Percentiles rank a stretch among this genome's conserved stretches.
Evolutionary conservation across 1,140 invertebrate genomes (phyloP).

Genomic region (Pemphigus obesinymphae): DNA sequence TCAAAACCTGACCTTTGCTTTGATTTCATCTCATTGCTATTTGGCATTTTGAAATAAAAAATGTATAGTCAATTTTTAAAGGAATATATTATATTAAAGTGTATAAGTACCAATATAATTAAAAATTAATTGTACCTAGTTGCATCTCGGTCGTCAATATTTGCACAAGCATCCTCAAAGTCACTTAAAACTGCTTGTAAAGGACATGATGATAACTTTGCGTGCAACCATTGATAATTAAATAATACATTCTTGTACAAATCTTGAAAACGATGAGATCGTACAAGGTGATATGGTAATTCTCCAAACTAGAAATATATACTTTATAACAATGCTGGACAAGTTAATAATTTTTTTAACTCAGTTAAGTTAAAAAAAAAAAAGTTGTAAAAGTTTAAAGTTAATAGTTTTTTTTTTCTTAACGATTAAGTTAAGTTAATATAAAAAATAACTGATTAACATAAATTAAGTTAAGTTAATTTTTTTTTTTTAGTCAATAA

Average conservation of each 20-base stretch:
- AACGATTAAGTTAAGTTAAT: no score
- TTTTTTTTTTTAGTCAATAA: no score
- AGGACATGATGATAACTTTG: constrained; percentile 90
- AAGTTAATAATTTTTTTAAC: no score
- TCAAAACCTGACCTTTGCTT: constrained; percentile 30
- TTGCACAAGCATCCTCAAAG: constrained; percentile 87
- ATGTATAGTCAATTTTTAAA: not conserved
- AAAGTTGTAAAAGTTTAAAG: no score
- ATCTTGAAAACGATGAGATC: constrained; percentile 85
- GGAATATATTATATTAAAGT: not conserved
- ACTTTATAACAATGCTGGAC: no score
- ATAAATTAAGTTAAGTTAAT: no score
- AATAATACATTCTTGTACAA: constrained; percentile 91
- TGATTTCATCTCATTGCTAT: constrained; percentile 17
- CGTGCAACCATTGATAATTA: constrained; percentile 96
- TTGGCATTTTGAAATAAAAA: not conserved
- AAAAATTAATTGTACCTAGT: constrained; percentile 60
- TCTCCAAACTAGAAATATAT: constrained; percentile 78
- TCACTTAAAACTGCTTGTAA: constrained; percentile 90
- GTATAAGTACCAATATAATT: not conserved
- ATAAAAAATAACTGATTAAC: no score
- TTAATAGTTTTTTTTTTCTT: no score
- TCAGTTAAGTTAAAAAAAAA: no score
- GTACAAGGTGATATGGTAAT: constrained; percentile 87
- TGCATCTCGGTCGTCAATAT: constrained; percentile 79